These are phyloP conservation scores for Camponotus vicinus DNA, from an alignment of 1,140 invertebrate species.

Conservation along the genomic window DNA sequence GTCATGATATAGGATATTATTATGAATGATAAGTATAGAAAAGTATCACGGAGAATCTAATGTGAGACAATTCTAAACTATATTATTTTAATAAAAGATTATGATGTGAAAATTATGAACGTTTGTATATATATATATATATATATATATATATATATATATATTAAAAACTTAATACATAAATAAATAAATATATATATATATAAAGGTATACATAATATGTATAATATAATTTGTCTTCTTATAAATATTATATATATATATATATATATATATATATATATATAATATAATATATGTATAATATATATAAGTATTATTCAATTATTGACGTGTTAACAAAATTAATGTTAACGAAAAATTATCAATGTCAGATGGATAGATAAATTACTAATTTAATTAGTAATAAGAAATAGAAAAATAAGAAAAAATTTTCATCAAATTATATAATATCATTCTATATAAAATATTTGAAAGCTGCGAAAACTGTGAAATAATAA, in stretches of 20 bases:
- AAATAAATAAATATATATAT: no score
- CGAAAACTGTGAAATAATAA: conserved; percentile 4
- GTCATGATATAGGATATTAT: background rate
- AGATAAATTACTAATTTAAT: background rate
- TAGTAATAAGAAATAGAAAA: background rate
- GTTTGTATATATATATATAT: no score
- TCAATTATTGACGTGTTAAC: background rate
- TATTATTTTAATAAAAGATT: background rate
- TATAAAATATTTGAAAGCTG: background rate
- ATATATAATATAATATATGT: no score
- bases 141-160: no score
- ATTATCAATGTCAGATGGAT: background rate
- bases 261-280: no score
- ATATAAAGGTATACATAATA: no score
- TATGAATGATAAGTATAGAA: background rate
- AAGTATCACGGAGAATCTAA: background rate
- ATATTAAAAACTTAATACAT: no score
- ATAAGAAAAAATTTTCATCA: background rate
- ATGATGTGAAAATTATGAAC: no score
- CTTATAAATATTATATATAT: no score
- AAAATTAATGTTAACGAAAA: background rate
- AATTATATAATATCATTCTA: background rate
- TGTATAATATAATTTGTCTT: no score
- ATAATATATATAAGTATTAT: background rate
- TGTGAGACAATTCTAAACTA: background rate